Percentiles rank a stretch among this genome's conserved stretches.
Evolutionary conservation across 2,797 vertebrate species (phyloP).

Genomic region (Etheostoma nigrum): DNA sequence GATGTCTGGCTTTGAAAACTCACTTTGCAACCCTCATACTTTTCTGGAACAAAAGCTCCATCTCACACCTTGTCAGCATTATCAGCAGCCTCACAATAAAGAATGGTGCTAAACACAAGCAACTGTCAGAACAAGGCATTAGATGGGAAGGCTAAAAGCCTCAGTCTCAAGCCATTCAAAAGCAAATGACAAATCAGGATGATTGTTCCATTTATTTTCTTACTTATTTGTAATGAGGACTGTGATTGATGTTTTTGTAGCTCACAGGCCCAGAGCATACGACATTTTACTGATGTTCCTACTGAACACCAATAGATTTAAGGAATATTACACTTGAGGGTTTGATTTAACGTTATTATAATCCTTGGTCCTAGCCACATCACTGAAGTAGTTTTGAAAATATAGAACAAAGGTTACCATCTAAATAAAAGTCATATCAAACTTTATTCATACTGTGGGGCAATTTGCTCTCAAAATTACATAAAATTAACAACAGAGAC

Average conservation of each 20-base stretch:
- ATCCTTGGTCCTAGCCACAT: too few species aligned
- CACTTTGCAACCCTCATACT: constrained; percentile 10
- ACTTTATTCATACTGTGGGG: too few species aligned
- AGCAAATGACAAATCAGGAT: neutral
- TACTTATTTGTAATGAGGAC: neutral
- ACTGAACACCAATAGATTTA: too few species aligned
- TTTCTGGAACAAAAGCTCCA: constrained; percentile 43
- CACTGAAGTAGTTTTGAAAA: too few species aligned
- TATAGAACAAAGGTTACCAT: too few species aligned
- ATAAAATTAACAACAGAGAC: too few species aligned
- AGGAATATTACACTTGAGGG: too few species aligned
- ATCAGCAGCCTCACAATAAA: constrained; percentile 31
- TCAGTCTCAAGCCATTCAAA: neutral
- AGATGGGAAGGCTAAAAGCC: constrained; percentile 36
- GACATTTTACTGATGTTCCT: too few species aligned
- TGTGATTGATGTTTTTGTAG: neutral
- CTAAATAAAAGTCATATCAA: too few species aligned
- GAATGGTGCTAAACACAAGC: constrained; percentile 15
- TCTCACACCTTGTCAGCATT: constrained; percentile 7
- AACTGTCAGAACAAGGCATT: neutral
- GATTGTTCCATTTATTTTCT: constrained; percentile 6
- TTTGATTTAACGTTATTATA: too few species aligned
- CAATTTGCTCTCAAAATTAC: too few species aligned
- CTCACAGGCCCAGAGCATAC: neutral
- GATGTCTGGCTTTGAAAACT: constrained; percentile 49